Evolutionary conservation across 2,888 invertebrate species (phyloP), one percentile per base, ranked within the genome.

Genomic region (Pherbina coryleti): DNA sequence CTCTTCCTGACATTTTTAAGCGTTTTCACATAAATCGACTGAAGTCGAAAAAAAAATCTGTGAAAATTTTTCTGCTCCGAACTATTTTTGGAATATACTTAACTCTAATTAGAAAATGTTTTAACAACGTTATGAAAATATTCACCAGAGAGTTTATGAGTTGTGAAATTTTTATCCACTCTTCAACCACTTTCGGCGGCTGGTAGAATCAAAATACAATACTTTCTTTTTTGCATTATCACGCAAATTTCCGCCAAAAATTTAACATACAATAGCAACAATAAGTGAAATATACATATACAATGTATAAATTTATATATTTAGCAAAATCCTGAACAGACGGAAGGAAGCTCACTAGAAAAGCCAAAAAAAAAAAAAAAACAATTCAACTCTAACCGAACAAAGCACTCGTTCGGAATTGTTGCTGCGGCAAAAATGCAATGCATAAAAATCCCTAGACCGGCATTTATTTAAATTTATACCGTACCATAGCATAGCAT

Each of bases 391-490:
- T 11, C 14, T 14, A 14, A 60, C 49, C 44, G 44, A 62, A 25
- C 28, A 34, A 44, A 66, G 75, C 51, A 31, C 25, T 72, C 57
- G 31, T 19, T 14, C 11, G 28, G 28, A 70, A 82, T 88, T 88
- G 88, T 87, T 88, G 87, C 87, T 85, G 88, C 87, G 66, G 75
- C 34, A 87, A 87, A 85, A 86, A 87, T 88, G 87, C 87, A 87
- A 87, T 88, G 87, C 87, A 87, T 88, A 87, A 88, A 89, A 89
- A 88, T 88, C 88, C 88, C 88, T 85, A 87, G 87, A 87, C 89
- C 89, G 89, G 88, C 88, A 88, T 89, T 89, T 89, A 89, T 89
- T 89, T 89, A 89, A 89, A 89, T 89, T 89, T 89, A 88, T 89
- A 86, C 89, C 85, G 85, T 82, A 82, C 78, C 78, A 75, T 73